phyloP scores from a whole-genome alignment of 2,113 vertebrate species.

The Noturus placidus region DNA sequence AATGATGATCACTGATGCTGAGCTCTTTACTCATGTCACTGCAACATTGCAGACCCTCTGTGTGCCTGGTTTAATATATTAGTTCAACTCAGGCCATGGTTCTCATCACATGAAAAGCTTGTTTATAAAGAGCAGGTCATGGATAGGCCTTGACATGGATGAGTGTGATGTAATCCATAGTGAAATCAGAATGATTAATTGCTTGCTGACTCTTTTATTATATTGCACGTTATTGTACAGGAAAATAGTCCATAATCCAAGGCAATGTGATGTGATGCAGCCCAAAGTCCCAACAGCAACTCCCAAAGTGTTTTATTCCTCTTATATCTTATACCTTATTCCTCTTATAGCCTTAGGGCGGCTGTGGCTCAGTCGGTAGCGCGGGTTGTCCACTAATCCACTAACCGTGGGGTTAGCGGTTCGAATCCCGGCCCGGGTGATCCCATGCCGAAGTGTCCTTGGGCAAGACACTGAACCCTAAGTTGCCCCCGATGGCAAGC shows the following conservation, averaged over 20 bases:
- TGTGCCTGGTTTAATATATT: not conserved
- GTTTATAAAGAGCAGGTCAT: not conserved
- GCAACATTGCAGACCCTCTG: conserved; percentile 11
- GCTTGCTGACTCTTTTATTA: not conserved
- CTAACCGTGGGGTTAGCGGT: no score
- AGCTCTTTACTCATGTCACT: not conserved
- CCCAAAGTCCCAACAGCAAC: not conserved
- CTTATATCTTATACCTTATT: no score
- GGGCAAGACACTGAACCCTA: no score
- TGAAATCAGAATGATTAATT: not conserved
- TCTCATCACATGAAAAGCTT: not conserved
- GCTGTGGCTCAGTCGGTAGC: no score
- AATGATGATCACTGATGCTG: not conserved
- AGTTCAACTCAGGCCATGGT: not conserved
- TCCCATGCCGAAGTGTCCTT: no score
- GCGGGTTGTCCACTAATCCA: no score
- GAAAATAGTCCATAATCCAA: not conserved
- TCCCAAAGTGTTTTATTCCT: not conserved
- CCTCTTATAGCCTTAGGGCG: no score
- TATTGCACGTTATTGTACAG: not conserved
- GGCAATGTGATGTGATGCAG: not conserved
- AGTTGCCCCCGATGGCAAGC: no score
- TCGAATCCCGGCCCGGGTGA: no score
- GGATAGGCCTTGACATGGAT: not conserved
- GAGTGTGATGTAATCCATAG: not conserved